These are phyloP conservation scores for Meteorus cinctellus DNA, from an alignment of 2,888 invertebrate genomes.

Conservation along the genomic window DNA sequence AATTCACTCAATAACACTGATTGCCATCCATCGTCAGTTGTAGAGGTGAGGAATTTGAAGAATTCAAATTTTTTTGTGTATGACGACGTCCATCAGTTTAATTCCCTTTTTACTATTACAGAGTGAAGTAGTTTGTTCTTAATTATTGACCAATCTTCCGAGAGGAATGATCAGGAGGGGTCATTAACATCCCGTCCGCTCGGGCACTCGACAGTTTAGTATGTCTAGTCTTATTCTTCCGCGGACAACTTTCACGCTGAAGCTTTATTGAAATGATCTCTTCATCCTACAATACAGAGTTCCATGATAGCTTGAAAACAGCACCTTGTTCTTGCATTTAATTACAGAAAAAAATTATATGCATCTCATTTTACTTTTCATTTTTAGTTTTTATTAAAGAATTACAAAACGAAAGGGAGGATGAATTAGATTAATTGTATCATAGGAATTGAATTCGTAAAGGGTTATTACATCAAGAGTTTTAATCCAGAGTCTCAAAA, in stretches of 20 bases:
- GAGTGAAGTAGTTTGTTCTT: conserved; percentile 14
- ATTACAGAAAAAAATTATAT: not conserved
- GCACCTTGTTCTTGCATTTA: not conserved
- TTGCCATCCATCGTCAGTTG: conserved; percentile 47
- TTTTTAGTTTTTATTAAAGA: not conserved
- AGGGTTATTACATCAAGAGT: not conserved
- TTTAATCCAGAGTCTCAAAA: conserved; percentile 11
- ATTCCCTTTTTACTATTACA: conserved; percentile 50
- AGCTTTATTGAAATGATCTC: conserved; percentile 34
- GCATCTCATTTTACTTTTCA: not conserved
- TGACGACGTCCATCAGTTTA: conserved; percentile 50
- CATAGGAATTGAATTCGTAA: conserved; percentile 15
- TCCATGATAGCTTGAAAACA: conserved; percentile 13
- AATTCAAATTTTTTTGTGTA: conserved; percentile 34
- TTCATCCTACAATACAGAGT: not conserved
- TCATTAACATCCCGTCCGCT: conserved; percentile 5
- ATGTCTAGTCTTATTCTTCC: conserved; percentile 35
- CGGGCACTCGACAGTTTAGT: conserved; percentile 12
- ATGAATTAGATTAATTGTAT: conserved; percentile 27
- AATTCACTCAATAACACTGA: conserved; percentile 36
- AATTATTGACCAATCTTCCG: not conserved
- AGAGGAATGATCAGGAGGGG: not conserved
- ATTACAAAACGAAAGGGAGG: not conserved
- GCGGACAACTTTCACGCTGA: conserved; percentile 19
- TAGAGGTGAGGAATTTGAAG: not conserved